Percentiles rank a stretch among this genome's conserved stretches.
phyloP scores from a whole-genome alignment of 2,888 invertebrate species.

The Melanostoma scalare region DNA sequence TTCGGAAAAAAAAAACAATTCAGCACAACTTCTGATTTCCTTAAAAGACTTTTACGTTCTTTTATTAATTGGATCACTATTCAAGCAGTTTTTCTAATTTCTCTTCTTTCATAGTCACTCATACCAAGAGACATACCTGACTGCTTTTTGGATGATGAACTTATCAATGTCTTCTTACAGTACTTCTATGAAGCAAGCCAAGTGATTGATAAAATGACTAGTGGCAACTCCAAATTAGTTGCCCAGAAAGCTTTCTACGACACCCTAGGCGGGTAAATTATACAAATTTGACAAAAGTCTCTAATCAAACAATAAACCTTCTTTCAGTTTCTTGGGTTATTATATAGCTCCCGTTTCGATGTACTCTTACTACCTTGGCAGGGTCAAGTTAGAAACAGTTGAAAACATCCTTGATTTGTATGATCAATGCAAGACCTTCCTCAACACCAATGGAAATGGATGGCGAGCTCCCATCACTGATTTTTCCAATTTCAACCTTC shows the following conservation, averaged over 20 bases:
- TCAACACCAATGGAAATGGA: constrained; percentile 81
- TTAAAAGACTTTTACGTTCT: too few relatives aligned
- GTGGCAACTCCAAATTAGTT: constrained; percentile 72
- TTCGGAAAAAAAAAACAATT: too few relatives aligned
- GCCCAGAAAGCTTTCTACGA: constrained; percentile 79
- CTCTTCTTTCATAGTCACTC: constrained; percentile 74
- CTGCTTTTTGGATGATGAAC: constrained; percentile 76
- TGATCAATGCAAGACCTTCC: constrained; percentile 76
- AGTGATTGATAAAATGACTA: constrained; percentile 76
- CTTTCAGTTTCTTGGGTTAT: constrained; percentile 77
- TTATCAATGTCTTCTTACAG: constrained; percentile 77
- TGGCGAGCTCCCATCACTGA: constrained; percentile 77
- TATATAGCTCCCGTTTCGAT: constrained; percentile 79
- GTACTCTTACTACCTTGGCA: constrained; percentile 80
- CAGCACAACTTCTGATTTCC: too few relatives aligned
- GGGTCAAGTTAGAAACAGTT: constrained; percentile 76
- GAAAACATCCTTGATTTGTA: constrained; percentile 76
- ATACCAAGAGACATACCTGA: constrained; percentile 78
- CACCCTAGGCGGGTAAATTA: constrained; percentile 78
- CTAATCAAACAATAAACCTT: neutral
- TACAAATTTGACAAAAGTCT: neutral
- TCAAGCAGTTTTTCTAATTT: neutral
- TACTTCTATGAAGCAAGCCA: constrained; percentile 79
- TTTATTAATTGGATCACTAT: too few relatives aligned
- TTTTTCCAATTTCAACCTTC: constrained; percentile 74